Evolutionary conservation across 2,113 vertebrate genomes (phyloP).

Genomic region (Crotalus viridis): DNA sequence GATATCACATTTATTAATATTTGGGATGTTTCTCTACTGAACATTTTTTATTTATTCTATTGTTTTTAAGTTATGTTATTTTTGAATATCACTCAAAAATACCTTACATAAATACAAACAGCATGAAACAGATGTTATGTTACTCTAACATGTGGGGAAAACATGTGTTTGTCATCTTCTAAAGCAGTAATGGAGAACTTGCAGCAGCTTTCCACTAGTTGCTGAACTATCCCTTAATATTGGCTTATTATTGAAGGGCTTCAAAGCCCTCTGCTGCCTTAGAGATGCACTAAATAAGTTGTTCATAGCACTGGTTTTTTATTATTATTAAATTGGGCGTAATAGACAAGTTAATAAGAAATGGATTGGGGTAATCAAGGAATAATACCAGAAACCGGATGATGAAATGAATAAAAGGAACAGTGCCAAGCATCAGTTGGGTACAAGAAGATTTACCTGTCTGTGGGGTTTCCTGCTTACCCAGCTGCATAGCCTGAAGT

Average conservation of each 20-base stretch:
- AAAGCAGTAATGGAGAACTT: neutral
- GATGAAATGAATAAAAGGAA: neutral
- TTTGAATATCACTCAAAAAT: neutral
- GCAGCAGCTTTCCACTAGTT: neutral
- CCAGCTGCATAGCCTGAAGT: neutral
- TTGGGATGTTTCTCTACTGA: neutral
- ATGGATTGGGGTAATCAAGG: rapidly evolving
- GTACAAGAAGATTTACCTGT: neutral
- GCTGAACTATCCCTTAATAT: neutral
- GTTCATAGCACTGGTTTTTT: neutral
- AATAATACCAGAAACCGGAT: neutral
- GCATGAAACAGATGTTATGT: neutral
- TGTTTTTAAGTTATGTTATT: neutral
- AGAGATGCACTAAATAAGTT: neutral
- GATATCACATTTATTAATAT: neutral
- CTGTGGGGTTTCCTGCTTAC: rapidly evolving
- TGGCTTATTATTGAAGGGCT: neutral
- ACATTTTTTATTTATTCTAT: neutral
- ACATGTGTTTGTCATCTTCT: neutral
- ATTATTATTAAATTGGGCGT: neutral
- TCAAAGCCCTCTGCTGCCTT: neutral
- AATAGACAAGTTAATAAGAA: neutral
- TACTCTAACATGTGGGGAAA: neutral
- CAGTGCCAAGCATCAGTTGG: neutral
- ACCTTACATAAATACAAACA: neutral